phyloP scores from a whole-genome alignment of 2,797 vertebrate genomes.

The Gallinago nigripennis region DNA sequence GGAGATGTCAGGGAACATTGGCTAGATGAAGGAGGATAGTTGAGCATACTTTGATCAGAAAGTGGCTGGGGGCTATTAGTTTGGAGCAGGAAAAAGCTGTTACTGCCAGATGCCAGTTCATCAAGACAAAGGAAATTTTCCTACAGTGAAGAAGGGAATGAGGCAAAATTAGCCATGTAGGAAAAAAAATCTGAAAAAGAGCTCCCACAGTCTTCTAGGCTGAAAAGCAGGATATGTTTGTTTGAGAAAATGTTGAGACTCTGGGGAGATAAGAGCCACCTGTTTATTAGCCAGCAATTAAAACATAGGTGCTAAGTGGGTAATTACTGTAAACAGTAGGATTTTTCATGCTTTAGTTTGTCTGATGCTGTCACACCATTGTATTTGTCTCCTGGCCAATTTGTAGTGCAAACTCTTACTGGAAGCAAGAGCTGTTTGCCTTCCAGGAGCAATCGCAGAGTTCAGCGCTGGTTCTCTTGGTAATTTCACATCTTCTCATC shows the following conservation, averaged over 20 bases:
- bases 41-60: background rate
- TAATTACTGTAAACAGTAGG: background rate
- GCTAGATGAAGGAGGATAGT: background rate
- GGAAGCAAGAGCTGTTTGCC: background rate
- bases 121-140: background rate
- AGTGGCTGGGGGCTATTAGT: background rate
- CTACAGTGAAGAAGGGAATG: background rate
- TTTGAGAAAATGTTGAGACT: background rate
- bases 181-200: background rate
- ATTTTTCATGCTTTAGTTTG: background rate
- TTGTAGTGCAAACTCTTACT: background rate
- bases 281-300: background rate
- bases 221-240: background rate
- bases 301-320: background rate
- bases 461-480: background rate
- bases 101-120: background rate
- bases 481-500: background rate
- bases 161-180: background rate
- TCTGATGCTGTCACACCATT: background rate
- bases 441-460: background rate
- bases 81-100: background rate
- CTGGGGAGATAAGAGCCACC: background rate
- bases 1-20: background rate
- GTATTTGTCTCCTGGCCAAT: background rate
- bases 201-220: background rate